Percentiles rank a stretch among this genome's conserved stretches.
phyloP scores from a whole-genome alignment of 2,888 invertebrate genomes.

The Spilarctia lutea region DNA sequence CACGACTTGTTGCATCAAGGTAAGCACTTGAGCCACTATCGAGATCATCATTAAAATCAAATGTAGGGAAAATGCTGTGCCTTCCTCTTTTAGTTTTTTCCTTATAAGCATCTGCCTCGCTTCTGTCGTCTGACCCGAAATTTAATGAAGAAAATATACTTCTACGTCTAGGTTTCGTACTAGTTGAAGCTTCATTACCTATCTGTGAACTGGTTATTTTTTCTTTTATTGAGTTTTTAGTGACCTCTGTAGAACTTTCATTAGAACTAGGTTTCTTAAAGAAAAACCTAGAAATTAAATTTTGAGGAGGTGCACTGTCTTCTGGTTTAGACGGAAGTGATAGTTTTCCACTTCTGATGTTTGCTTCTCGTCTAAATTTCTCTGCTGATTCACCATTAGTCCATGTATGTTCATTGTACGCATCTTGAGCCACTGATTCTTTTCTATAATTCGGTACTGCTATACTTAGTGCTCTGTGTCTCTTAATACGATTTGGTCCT shows the following conservation, averaged over 20 bases:
- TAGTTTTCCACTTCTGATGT: conserved; percentile 76
- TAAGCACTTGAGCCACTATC: conserved; percentile 63
- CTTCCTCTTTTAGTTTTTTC: conserved; percentile 76
- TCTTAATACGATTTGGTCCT: conserved; percentile 76
- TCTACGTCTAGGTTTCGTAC: conserved; percentile 66
- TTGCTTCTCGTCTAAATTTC: conserved; percentile 85
- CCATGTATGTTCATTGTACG: conserved; percentile 88
- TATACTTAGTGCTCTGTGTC: conserved; percentile 89
- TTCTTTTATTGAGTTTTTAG: conserved; percentile 74
- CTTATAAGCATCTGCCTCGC: conserved; percentile 71
- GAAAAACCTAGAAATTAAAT: conserved; percentile 69
- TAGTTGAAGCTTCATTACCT: conserved; percentile 61
- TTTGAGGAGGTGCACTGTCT: conserved; percentile 61
- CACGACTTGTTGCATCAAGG: conserved; percentile 71
- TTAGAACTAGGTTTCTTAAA: conserved; percentile 70
- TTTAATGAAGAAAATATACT: conserved; percentile 75
- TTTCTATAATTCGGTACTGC: conserved; percentile 81
- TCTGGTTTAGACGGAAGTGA: conserved; percentile 70
- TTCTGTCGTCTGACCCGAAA: conserved; percentile 64
- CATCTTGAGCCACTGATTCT: conserved; percentile 73
- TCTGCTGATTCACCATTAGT: conserved; percentile 88
- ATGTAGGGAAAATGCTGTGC: conserved; percentile 76
- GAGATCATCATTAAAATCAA: conserved; percentile 74
- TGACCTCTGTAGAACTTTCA: conserved; percentile 72
- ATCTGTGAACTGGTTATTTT: conserved; percentile 66